These are phyloP conservation scores for Bufo gargarizans DNA, from an alignment of 2,113 vertebrate genomes.

Conservation along the genomic window DNA sequence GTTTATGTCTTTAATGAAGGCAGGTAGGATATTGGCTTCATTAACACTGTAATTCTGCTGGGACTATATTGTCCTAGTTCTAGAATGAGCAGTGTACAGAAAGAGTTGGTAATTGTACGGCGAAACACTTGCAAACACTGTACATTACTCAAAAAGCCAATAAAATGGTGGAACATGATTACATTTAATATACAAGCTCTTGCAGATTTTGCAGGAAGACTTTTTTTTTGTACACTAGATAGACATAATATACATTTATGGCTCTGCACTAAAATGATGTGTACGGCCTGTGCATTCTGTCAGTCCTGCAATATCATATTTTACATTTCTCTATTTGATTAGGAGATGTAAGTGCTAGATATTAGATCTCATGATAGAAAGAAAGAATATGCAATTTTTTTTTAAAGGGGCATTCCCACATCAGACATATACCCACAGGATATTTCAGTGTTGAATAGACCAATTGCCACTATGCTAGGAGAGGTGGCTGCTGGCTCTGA, in stretches of 20 bases:
- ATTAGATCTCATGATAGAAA: not conserved
- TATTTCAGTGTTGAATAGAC: too few species aligned
- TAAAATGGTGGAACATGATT: not conserved
- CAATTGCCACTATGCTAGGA: too few species aligned
- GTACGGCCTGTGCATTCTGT: not conserved
- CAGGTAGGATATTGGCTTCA: constrained; percentile 35
- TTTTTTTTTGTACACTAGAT: constrained; percentile 15
- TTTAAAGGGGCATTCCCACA: not conserved
- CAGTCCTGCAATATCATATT: not conserved
- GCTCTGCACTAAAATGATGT: constrained; percentile 9
- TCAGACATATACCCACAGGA: too few species aligned
- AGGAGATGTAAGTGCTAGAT: not conserved
- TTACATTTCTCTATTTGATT: not conserved
- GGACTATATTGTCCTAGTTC: constrained; percentile 30
- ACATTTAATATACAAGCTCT: not conserved
- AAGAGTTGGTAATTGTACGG: not conserved
- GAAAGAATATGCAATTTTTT: not conserved
- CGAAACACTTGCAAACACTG: constrained; percentile 12
- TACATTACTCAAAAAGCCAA: not conserved
- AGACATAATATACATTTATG: not conserved
- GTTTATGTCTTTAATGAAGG: not conserved
- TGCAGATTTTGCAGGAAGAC: constrained; percentile 8
- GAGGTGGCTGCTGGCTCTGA: too few species aligned
- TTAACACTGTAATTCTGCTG: constrained; percentile 39
- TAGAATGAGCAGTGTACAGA: not conserved